Percentiles rank a stretch among this genome's conserved stretches.
Evolutionary conservation across 2,797 vertebrate genomes (phyloP).

Genomic region (Enteromius treurensis): DNA sequence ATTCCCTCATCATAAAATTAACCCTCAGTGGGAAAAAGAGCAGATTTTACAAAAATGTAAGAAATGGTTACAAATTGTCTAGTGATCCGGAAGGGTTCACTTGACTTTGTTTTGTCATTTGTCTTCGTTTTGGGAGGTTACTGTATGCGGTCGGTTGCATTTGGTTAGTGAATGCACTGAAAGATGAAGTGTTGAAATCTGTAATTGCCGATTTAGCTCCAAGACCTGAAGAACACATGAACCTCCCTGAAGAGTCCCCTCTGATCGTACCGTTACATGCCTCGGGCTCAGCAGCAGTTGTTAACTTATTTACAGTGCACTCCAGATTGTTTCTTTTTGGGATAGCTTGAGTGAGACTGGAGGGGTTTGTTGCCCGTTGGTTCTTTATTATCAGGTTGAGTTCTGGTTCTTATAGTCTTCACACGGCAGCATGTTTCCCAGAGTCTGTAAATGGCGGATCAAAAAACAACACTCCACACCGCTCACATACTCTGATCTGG

Average conservation of each 20-base stretch:
- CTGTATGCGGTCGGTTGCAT: neutral
- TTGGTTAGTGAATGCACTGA: neutral
- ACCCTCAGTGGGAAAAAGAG: neutral
- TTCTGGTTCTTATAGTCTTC: constrained; percentile 1
- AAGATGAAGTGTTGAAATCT: neutral
- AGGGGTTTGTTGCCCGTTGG: constrained; percentile 10
- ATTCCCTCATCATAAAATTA: neutral
- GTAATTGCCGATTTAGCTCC: neutral
- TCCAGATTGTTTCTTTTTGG: neutral
- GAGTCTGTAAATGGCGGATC: neutral
- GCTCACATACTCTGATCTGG: neutral
- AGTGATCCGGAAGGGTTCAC: neutral
- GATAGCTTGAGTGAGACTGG: neutral
- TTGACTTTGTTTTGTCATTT: neutral
- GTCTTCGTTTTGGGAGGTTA: neutral
- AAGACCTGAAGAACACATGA: neutral
- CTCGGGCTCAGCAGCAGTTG: neutral
- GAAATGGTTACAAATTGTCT: neutral
- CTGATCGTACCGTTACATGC: constrained; percentile 6
- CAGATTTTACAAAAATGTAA: neutral
- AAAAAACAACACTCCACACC: neutral
- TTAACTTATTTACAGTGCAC: constrained; percentile 10
- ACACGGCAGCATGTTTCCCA: constrained; percentile 1
- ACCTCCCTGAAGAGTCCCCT: constrained; percentile 8
- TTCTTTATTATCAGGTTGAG: constrained; percentile 25